Evolutionary conservation across 2,888 invertebrate species (phyloP), one percentile per base, ranked within the genome.

Genomic region (Oscheius myriophilus): DNA sequence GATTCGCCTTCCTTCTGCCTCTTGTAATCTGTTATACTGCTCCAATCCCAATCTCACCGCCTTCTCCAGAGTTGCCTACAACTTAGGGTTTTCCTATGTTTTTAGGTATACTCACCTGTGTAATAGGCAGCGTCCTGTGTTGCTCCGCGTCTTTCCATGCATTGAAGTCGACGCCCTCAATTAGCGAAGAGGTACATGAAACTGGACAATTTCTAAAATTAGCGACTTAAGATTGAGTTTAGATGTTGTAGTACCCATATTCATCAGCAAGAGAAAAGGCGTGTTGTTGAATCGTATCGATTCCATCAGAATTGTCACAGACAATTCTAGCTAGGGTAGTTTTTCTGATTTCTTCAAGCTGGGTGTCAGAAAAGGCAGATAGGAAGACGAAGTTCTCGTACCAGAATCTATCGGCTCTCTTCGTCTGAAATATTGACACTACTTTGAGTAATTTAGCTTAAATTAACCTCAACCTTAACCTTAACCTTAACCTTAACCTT

Each of bases 371-470:
- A 68, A 86, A 86, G 0, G 84, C 80, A 0, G 86, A 85, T 7
- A 85, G 85, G 49, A 75, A 73, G 41, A 86, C 79, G 72, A 86
- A 86, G 71, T 86, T 86, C 69, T 86, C 86, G 70, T 62, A 91
- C 88, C 85, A 85, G 68, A 85, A 85, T 0, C 85, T 76, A 70
- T 85, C 85, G 41, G 82, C 84, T 41, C 70, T 63, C 49, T 81
- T 78, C 0, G 78, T 74, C 77, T 83, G 42, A 46, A 78, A 12
- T 41, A 46, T 33, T 33, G 3, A 33, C 4, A 3, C 9, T n/a
- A n/a, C n/a, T 58, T 23, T 39, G 45, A 43, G 12, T n/a, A n/a
- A n/a, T n/a, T 43, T n/a, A n/a, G 12, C 45, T 43, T 43, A 43
- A 43, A 43, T 33, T 33, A 6, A 33, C 33, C 3, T 33, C 33